Conservation (phyloP, 2,797 vertebrate genomes). For the Sebastes vulpes region DNA sequence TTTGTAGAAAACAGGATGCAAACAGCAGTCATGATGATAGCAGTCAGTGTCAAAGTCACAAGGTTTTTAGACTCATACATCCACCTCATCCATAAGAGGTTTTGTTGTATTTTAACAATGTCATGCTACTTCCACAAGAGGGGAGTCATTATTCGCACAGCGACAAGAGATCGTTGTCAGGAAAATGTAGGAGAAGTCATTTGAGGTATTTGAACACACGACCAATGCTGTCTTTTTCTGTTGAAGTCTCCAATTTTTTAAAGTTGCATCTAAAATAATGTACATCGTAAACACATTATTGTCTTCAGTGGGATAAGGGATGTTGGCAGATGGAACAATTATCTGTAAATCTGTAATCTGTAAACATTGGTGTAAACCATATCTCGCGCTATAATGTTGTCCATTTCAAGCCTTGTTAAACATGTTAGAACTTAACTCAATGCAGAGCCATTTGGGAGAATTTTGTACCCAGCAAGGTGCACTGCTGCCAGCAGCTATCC, state of each 20-base stretch:
- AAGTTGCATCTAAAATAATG: not conserved
- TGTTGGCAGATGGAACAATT: not conserved
- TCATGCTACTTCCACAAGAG: not conserved
- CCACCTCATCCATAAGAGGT: not conserved
- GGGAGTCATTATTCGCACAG: not conserved
- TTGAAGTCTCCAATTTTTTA: too few relatives aligned
- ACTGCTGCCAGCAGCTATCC: not conserved
- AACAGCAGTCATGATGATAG: not conserved
- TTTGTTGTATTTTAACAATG: not conserved
- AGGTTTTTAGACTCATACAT: not conserved
- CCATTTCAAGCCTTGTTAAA: slow-evolving; percentile 42
- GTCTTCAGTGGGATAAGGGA: not conserved
- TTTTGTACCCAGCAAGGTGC: not conserved
- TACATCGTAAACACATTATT: not conserved
- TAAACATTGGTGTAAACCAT: not conserved
- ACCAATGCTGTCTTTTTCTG: not conserved
- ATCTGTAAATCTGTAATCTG: slow-evolving; percentile 9
- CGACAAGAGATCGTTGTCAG: not conserved
- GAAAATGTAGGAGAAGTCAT: not conserved
- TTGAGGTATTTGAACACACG: not conserved
- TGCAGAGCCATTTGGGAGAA: not conserved
- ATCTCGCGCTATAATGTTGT: not conserved
- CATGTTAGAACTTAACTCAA: slow-evolving; percentile 7
- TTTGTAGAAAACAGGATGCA: not conserved
- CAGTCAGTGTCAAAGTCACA: not conserved